A percentile compares a stretch with the other conserved stretches of the same genome.
phyloP scores from a whole-genome alignment of 2,113 vertebrate species.

The Numenius arquata region DNA sequence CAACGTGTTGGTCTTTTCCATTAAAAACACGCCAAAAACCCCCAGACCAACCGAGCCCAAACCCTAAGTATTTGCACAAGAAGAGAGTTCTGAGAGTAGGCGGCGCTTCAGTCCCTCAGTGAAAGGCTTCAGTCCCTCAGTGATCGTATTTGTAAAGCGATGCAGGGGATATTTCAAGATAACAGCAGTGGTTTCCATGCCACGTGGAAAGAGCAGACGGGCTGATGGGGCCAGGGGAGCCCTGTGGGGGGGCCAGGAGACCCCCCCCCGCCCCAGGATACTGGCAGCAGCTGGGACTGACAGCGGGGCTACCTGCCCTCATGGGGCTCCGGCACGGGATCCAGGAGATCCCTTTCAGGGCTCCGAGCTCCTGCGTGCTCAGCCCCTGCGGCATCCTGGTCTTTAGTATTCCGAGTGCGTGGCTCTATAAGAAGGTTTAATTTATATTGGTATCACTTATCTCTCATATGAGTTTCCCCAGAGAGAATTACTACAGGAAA shows the following conservation, averaged over 20 bases:
- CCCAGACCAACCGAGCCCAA: neutral
- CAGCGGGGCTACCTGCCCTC: neutral
- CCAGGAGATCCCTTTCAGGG: neutral
- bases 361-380: neutral
- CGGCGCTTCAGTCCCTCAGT: neutral
- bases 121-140: neutral
- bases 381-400: neutral
- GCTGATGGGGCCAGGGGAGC: neutral
- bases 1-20: neutral
- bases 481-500: slow-evolving; percentile 24
- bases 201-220: accelerated
- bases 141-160: neutral
- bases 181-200: neutral
- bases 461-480: slow-evolving; percentile 9
- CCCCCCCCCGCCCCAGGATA: neutral
- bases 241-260: accelerated
- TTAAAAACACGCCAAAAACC: neutral
- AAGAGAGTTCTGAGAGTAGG: neutral
- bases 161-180: accelerated
- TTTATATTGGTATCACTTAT: slow-evolving; percentile 31
- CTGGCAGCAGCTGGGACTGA: neutral
- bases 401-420: neutral
- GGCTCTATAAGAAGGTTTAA: slow-evolving; percentile 13
- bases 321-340: neutral
- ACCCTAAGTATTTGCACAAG: neutral